A percentile compares a stretch with the other conserved stretches of the same genome.
These are phyloP conservation scores for Stegodyphus dumicola DNA, from an alignment of 1,140 invertebrate genomes.

Conservation along the genomic window DNA sequence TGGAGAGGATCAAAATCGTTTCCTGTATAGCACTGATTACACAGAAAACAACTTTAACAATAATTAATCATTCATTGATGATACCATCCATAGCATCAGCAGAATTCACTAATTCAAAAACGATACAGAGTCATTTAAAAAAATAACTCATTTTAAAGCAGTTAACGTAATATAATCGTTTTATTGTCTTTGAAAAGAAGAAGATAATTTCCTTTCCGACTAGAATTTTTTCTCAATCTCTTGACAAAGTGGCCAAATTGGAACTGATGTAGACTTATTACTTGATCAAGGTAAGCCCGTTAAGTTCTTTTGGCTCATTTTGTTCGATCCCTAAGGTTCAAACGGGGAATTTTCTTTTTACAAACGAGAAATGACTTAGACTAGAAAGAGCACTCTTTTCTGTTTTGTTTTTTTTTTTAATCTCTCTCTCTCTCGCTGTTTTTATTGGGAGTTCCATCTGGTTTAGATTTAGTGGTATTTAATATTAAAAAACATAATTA, in stretches of 20 bases:
- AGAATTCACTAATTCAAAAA: neutral
- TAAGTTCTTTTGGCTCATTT: slow-evolving; percentile 19
- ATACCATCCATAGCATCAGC: neutral
- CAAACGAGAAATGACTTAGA: neutral
- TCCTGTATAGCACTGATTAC: neutral
- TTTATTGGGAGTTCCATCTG: no score
- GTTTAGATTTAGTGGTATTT: no score
- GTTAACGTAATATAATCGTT: slow-evolving; percentile 1
- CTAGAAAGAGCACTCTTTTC: neutral
- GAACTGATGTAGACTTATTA: slow-evolving; percentile 52
- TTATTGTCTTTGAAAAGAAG: slow-evolving; percentile 4
- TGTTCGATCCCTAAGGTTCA: slow-evolving; percentile 5
- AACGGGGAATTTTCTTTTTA: neutral
- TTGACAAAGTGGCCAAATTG: slow-evolving; percentile 46
- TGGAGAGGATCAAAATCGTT: neutral
- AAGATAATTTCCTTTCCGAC: neutral
- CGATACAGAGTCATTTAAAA: neutral
- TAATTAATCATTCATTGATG: neutral
- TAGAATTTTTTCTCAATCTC: neutral
- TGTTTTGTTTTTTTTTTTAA: no score
- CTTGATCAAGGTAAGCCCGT: slow-evolving; percentile 31
- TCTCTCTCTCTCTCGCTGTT: no score
- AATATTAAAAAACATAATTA: no score
- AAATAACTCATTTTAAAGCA: neutral
- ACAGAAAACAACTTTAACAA: neutral